Evolutionary conservation across 2,888 invertebrate species (phyloP).

Genomic region (Aricia artaxerxes): DNA sequence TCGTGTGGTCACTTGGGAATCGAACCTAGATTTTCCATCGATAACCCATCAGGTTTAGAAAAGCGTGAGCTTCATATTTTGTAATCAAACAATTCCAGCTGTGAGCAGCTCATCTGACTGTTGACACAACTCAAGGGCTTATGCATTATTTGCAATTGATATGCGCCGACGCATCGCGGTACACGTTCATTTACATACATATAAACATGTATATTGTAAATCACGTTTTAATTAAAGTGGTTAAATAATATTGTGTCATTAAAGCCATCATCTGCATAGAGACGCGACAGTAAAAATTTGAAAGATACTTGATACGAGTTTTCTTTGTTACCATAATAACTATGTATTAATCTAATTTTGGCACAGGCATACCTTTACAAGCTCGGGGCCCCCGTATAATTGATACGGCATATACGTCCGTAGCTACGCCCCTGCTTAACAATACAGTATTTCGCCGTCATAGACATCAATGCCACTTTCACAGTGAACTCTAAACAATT

Average conservation of each 20-base stretch:
- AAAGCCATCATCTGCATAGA: not conserved
- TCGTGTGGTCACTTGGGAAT: too few species aligned
- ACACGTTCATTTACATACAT: not conserved
- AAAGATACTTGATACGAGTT: too few species aligned
- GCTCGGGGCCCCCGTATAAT: too few species aligned
- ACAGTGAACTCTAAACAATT: too few species aligned
- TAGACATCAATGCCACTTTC: too few species aligned
- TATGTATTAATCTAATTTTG: too few species aligned
- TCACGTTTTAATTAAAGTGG: not conserved
- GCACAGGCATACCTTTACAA: too few species aligned
- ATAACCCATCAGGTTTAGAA: not conserved
- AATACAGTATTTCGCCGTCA: too few species aligned
- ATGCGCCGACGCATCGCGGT: not conserved
- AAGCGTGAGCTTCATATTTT: not conserved
- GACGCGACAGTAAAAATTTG: too few species aligned
- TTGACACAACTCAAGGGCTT: slow-evolving; percentile 23
- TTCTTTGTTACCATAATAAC: too few species aligned
- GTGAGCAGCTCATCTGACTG: not conserved
- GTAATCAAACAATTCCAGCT: not conserved
- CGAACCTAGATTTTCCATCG: not conserved
- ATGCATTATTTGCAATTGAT: slow-evolving; percentile 26
- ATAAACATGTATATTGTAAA: not conserved
- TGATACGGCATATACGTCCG: too few species aligned
- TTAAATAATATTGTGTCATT: not conserved
- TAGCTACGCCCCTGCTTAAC: too few species aligned